Conservation (phyloP, 1,140 invertebrate species). For the Drosophila arizonae region DNA sequence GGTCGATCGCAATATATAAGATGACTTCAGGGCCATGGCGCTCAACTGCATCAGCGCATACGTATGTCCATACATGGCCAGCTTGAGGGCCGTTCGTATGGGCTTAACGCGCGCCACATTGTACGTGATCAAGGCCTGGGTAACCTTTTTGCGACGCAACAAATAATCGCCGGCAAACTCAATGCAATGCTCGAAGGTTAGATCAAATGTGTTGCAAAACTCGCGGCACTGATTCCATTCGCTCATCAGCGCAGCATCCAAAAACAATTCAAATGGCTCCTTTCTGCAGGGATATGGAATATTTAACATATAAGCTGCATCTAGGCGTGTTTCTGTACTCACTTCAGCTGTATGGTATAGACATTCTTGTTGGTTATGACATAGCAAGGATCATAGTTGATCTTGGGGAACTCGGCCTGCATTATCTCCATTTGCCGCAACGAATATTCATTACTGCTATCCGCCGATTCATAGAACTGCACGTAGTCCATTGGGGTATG, state of each 20-base stretch:
- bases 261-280: conserved; percentile 87
- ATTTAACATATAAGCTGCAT: background rate
- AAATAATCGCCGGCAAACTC: conserved; percentile 89
- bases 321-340: background rate
- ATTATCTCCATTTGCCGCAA: conserved; percentile 79
- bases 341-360: conserved; percentile 88
- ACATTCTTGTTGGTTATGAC: conserved; percentile 88
- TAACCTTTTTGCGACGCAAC: conserved; percentile 86
- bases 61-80: conserved; percentile 88
- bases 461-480: conserved; percentile 70
- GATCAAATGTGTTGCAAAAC: conserved; percentile 84
- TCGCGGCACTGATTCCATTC: conserved; percentile 79
- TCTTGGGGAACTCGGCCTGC: conserved; percentile 77
- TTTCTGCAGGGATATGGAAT: conserved; percentile 62
- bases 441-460: conserved; percentile 67
- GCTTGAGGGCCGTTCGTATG: conserved; percentile 88
- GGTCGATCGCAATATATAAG: conserved; percentile 68
- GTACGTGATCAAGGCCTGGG: conserved; percentile 88
- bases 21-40: conserved; percentile 78
- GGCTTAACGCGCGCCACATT: conserved; percentile 88
- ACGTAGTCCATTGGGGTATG: conserved; percentile 79
- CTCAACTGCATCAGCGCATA: conserved; percentile 85
- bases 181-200: conserved; percentile 88
- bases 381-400: conserved; percentile 87
- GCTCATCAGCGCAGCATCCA: conserved; percentile 83